Conservation (phyloP, 2,888 invertebrate species). For the Mallateleia sp. region DNA sequence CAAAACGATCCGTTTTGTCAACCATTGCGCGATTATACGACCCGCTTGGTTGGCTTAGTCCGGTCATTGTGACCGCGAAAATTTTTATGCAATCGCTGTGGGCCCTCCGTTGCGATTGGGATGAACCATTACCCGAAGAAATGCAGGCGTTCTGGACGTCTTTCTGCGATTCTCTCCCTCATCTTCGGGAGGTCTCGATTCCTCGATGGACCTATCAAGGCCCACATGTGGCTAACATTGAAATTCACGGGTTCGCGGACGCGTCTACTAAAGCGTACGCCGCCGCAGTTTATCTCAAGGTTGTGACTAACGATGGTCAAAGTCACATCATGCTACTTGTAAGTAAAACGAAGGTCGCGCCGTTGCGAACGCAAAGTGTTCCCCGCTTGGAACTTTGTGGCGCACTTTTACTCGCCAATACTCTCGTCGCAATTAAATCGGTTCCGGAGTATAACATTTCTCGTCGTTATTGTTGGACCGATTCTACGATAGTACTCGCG, state of each 20-base stretch:
- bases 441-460: background rate
- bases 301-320: background rate
- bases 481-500: background rate
- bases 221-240: background rate
- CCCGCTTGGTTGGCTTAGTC: conserved; percentile 2
- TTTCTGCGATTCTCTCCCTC: background rate
- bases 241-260: background rate
- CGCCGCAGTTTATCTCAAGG: background rate
- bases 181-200: background rate
- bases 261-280: background rate
- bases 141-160: no score
- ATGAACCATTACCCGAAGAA: background rate
- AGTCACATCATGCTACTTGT: background rate
- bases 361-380: background rate
- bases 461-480: background rate
- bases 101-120: background rate
- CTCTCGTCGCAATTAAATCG: background rate
- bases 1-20: conserved; percentile 1
- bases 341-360: background rate
- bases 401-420: background rate
- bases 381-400: background rate
- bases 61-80: background rate
- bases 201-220: no score
- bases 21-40: conserved; percentile 7
- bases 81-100: conserved; percentile 23